A percentile compares a stretch with the other conserved stretches of the same genome.
Conservation (phyloP, 1,140 invertebrate species). For the Drosophila burlai region DNA sequence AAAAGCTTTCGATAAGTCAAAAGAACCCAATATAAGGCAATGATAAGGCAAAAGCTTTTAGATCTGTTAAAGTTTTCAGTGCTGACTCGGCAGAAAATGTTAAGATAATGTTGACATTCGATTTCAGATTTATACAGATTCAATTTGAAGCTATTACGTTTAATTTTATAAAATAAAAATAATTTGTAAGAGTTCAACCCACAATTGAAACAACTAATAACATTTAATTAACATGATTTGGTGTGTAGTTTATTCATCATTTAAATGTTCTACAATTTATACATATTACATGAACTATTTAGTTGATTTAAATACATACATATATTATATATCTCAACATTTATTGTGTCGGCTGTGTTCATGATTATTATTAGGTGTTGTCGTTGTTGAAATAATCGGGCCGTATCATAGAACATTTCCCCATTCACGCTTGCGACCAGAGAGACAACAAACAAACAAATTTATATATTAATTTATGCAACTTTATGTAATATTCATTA, state of each 20-base stretch:
- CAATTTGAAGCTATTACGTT: neutral
- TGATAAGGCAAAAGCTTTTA: slow-evolving; percentile 24
- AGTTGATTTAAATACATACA: slow-evolving; percentile 65
- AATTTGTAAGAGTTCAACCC: too few relatives aligned
- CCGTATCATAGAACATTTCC: slow-evolving; percentile 46
- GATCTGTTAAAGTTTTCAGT: neutral
- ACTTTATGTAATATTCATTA: slow-evolving; percentile 77
- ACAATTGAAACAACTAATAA: neutral
- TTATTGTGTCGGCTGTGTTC: slow-evolving; percentile 56
- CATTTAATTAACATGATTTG: slow-evolving; percentile 61
- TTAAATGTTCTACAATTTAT: slow-evolving; percentile 70
- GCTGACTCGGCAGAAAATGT: neutral
- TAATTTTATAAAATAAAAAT: neutral
- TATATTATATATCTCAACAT: slow-evolving; percentile 60
- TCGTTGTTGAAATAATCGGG: slow-evolving; percentile 61
- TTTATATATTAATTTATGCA: slow-evolving; percentile 59
- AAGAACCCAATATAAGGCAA: slow-evolving; percentile 1
- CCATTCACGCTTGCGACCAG: slow-evolving; percentile 35
- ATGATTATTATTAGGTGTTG: slow-evolving; percentile 32
- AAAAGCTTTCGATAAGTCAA: slow-evolving; percentile 27
- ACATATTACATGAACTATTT: slow-evolving; percentile 59
- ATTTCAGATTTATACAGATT: neutral
- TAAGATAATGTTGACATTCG: neutral
- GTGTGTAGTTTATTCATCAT: slow-evolving; percentile 67
- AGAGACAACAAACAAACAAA: slow-evolving; percentile 61